Evolutionary conservation across 2,888 invertebrate species (phyloP), one percentile per base, ranked within the genome.

Genomic region (Tineola bisselliella): DNA sequence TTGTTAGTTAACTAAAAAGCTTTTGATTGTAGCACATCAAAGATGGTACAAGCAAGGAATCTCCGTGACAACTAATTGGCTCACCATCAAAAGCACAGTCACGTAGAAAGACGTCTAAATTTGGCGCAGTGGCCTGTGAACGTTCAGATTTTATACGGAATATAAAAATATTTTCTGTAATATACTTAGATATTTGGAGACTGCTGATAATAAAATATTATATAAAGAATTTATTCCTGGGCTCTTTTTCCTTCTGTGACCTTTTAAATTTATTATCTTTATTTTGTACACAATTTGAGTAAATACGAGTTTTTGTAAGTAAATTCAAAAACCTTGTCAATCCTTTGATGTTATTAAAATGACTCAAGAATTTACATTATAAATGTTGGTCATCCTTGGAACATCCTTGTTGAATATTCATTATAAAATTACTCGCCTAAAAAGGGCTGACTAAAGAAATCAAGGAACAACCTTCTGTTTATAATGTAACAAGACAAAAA

Each of bases 21-120:
- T 83, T 84, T 80, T 61, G 79, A 81, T 79, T 79, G 72, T 69
- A 69, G 66, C 65, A 70, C 76, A 83, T 84, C 86, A 86, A 84
- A 86, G 83, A 70, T 72, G 70, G 70, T 72, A 72, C 71, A 70
- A 65, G 67, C 66, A 67, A 68, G 73, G 73, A 75, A 76, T 74
- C 76, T 71, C 69, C 69, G 71, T 74, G 77, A 75, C 78, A 79
- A 76, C 78, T 83, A 83, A 84, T 81, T 81, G 77, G 79, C 77
- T 76, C 73, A 76, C 74, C 70, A 71, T 74, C 70, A 73, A 70
- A 69, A 69, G 70, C 69, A 67, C 33, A 60, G 48, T 59, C 52
- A 59, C 58, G 44, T 48, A 68, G 66, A 67, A 62, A 44, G 58
- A 69, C 64, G 60, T 69, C 73, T 77, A 76, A 77, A 77, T 73